Percentiles rank a stretch among this genome's conserved stretches.
phyloP scores from a whole-genome alignment of 1,140 invertebrate genomes.

The Drosophila albomicans region DNA sequence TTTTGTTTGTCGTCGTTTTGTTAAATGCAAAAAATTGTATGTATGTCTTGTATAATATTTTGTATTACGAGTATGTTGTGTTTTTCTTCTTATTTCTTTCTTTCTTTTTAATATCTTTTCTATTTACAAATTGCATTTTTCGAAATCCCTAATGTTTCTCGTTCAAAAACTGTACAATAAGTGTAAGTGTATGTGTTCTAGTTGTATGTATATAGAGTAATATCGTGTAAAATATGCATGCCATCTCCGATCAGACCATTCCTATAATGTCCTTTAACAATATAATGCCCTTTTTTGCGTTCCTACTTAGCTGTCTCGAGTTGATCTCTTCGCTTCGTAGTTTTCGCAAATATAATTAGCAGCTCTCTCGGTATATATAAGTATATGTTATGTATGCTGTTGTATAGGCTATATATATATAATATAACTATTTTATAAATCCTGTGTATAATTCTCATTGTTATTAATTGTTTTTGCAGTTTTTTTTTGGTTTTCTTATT shows the following conservation, averaged over 20 bases:
- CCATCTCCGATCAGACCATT: conserved; percentile 7
- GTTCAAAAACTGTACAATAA: conserved; percentile 48
- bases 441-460: conserved; percentile 62
- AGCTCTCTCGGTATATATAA: conserved; percentile 39
- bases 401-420: conserved; percentile 58
- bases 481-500: conserved; percentile 40
- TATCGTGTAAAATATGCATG: conserved; percentile 28
- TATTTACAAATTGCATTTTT: conserved; percentile 63
- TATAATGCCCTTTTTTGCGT: conserved; percentile 8
- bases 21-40: conserved; percentile 78
- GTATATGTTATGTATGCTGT: conserved; percentile 32
- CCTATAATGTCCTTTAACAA: conserved; percentile 35
- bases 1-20: conserved; percentile 21
- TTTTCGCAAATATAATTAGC: conserved; percentile 48
- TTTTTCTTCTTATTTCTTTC: background rate
- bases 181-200: conserved; percentile 10
- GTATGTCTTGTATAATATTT: conserved; percentile 67
- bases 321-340: conserved; percentile 4
- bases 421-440: conserved; percentile 63
- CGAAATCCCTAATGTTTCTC: conserved; percentile 45
- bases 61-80: conserved; percentile 41
- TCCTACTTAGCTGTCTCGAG: conserved; percentile 18
- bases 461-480: background rate
- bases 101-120: conserved; percentile 32
- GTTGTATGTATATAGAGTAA: conserved; percentile 33